Evolutionary conservation across 2,797 vertebrate species (phyloP), one percentile per base, ranked within the genome.

Genomic region (Falco biarmicus): DNA sequence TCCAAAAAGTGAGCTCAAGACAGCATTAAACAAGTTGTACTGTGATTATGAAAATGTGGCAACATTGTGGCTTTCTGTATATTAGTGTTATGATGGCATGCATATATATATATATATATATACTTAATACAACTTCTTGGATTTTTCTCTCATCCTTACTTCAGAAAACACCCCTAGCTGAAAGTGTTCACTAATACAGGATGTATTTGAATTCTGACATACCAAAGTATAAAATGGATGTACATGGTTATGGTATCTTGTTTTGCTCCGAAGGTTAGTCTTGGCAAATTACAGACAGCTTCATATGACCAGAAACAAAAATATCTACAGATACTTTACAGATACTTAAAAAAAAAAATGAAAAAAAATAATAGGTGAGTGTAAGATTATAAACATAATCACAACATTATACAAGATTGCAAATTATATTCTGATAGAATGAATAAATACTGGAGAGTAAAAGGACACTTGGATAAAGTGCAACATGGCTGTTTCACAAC

Each of bases 361-460:
- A 3, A 19, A 25, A 53, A 19, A 54, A 60, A 60, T 37, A 8
- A 1, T 0, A 45, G 1, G 15, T 47, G 4, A 61, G 11, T 6
- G 6, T 41, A 79, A 73, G 11, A 11, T 86, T 74, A 61, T n/a
- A 81, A 75, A 70, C 41, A 43, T 25, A 48, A 76, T 37, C 29
- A 60, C 41, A 43, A 5, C 7, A 32, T 63, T 82, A 37, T 50
- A 41, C 5, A 51, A 32, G 18, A 32, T 14, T 19, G 34, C 37
- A 19, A 20, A 63, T 68, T 63, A 48, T 10, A 48, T 85, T 80
- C n/a, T 57, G 25, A 60, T 28, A 9, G n/a, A 78, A 66, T 26
- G 3, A 73, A 64, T 56, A 53, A 80, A 20, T 8, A 64, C n/a
- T 8, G 22, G 34, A 79, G 82, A 56, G 26, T 24, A 61, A 84